Base-by-base conservation (phyloP, 2,113 vertebrate genomes). In the Gasterosteus aculeatus region DNA sequence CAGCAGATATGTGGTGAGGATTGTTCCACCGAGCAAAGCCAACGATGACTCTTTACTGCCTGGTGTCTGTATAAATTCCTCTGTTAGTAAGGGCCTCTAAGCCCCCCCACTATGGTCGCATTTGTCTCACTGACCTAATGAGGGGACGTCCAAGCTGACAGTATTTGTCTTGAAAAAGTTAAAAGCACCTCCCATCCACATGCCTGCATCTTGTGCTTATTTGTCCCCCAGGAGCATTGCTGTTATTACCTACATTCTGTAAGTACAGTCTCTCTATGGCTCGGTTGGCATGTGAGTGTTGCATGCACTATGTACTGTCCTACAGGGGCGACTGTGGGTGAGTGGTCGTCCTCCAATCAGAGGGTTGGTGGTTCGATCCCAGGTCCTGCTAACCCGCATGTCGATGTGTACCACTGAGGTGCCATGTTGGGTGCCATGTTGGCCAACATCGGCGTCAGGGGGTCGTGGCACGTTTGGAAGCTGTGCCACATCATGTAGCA, bases 161-260 rank as follows among this genome's bases (percentile, higher is more conserved):
- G n/a, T 18, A 54, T 26, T 26, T 56, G 5, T 62, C 18, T 26
- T 35, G 39, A 58, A 53, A 69, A 66, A 2, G 2, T 58, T 58
- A 7, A 57, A 66, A 58, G 14, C 22, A 26, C 46, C 19, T 4
- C 10, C 61, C 44, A 26, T 26, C 22, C 80, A 38, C 65, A 51
- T 61, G 1, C 2, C 19, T 72, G 31, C 57, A 7, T 56, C 26
- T 47, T 61, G 4, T 78, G 29, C 75, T 11, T 77, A 8, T 56
- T 77, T 61, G 26, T 78, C 69, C 81, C 84, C 14, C 81, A 96
- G 95, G 95, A 96, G 95, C 71, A 92, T 95, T 0, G 95, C 95
- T 2, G 95, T 96, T 44, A 95, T 95, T 66, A 96, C 95, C 57
- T 95, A 94, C 84, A 95, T 95, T 60, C 84, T 96, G 95, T 96